These are phyloP conservation scores for Zophobas morio DNA, from an alignment of 1,140 invertebrate genomes.

Conservation along the genomic window DNA sequence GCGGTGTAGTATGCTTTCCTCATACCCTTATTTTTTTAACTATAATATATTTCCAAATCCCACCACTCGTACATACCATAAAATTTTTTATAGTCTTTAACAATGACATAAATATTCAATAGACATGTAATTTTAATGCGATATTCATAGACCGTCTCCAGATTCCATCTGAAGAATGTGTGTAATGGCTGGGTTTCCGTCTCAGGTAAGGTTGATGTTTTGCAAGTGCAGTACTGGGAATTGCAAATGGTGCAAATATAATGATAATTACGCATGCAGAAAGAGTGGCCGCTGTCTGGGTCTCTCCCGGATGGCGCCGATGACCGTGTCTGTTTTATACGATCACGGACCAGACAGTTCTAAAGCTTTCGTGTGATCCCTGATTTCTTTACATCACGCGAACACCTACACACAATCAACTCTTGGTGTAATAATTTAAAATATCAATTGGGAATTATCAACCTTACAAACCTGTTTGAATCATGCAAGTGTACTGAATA, in stretches of 20 bases:
- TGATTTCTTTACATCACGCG: constrained; percentile 38
- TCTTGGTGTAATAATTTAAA: constrained; percentile 21
- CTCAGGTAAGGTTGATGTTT: constrained; percentile 24
- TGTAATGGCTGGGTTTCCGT: constrained; percentile 37
- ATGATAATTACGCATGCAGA: constrained; percentile 53
- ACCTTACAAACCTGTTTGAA: neutral
- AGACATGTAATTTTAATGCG: constrained; percentile 25
- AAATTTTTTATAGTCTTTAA: constrained; percentile 1
- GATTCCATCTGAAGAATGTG: constrained; percentile 39
- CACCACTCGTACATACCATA: neutral
- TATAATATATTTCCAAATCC: too few relatives aligned
- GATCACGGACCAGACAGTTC: constrained; percentile 32
- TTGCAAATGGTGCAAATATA: constrained; percentile 53
- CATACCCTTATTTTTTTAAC: too few relatives aligned
- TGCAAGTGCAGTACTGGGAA: constrained; percentile 42
- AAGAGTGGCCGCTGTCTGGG: constrained; percentile 45
- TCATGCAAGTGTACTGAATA: too few relatives aligned
- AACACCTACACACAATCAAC: constrained; percentile 35
- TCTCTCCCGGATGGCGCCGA: constrained; percentile 51
- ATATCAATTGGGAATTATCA: constrained; percentile 23
- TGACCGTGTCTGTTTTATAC: constrained; percentile 48
- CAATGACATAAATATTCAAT: constrained; percentile 13
- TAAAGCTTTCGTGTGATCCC: constrained; percentile 39
- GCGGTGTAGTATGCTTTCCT: too few relatives aligned
- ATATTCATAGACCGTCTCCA: constrained; percentile 27